A percentile compares a stretch with the other conserved stretches of the same genome.
These are phyloP conservation scores for Sialia sialis DNA, from an alignment of 2,113 vertebrate genomes.

Conservation along the genomic window DNA sequence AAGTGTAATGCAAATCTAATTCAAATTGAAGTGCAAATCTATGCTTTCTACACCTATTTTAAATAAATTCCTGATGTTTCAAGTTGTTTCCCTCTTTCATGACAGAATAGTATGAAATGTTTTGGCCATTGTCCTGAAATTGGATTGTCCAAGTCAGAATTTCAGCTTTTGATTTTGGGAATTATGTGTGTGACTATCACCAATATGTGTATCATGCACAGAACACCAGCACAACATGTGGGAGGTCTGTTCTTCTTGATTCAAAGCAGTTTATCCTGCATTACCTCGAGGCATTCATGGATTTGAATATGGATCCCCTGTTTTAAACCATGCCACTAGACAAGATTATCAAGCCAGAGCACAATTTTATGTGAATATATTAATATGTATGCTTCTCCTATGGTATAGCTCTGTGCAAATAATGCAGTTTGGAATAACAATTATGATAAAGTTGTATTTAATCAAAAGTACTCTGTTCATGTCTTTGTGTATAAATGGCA, in stretches of 20 bases:
- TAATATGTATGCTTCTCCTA: background rate
- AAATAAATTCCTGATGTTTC: background rate
- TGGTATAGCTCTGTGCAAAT: background rate
- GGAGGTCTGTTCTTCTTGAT: background rate
- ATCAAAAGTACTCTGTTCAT: background rate
- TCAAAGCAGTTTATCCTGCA: background rate
- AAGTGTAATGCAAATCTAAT: background rate
- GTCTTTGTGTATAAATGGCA: background rate
- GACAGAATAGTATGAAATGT: background rate
- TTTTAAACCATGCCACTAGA: background rate
- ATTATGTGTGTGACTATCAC: background rate
- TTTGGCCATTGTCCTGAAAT: background rate
- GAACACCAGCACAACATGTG: background rate
- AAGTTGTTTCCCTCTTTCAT: background rate
- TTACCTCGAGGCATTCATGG: background rate
- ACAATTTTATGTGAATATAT: background rate
- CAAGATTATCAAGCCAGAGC: background rate
- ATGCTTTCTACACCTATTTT: background rate
- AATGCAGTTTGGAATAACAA: background rate
- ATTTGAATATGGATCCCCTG: background rate
- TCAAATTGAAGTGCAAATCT: background rate
- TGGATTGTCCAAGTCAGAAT: background rate
- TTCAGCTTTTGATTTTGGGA: background rate
- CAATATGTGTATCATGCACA: background rate
- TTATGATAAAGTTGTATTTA: background rate